Conservation (phyloP, 2,797 vertebrate genomes). For the Danio albolineatus region DNA sequence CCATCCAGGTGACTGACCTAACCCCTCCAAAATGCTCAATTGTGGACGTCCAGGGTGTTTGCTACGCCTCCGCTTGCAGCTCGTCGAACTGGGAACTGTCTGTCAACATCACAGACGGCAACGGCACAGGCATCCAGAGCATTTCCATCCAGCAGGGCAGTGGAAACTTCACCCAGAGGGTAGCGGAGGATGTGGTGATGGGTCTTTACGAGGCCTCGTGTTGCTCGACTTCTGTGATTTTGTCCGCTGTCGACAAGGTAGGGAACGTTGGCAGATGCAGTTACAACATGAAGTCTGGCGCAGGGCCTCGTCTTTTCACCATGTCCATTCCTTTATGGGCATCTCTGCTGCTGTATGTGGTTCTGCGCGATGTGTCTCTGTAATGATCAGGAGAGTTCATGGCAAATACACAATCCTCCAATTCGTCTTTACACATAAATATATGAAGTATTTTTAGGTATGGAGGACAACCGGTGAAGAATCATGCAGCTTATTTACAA, state of each 20-base stretch:
- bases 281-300: conserved; percentile 64
- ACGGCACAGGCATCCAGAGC: conserved; percentile 70
- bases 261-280: conserved; percentile 77
- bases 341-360: conserved; percentile 63
- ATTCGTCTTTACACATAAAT: neutral
- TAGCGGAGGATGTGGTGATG: conserved; percentile 40
- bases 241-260: conserved; percentile 72
- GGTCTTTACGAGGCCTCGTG: conserved; percentile 73
- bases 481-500: neutral
- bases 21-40: conserved; percentile 68
- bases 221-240: conserved; percentile 72
- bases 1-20: conserved; percentile 75
- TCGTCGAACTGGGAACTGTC: conserved; percentile 67
- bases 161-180: conserved; percentile 60
- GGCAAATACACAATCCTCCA: neutral
- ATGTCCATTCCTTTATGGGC: conserved; percentile 66
- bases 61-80: conserved; percentile 68
- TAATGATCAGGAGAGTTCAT: conserved; percentile 28
- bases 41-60: conserved; percentile 17
- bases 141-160: conserved; percentile 64
- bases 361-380: conserved; percentile 13
- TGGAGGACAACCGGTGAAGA: neutral
- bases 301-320: conserved; percentile 44
- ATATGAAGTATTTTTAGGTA: neutral
- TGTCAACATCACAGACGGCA: conserved; percentile 73